Percentiles rank a stretch among this genome's conserved stretches.
phyloP scores from a whole-genome alignment of 2,797 vertebrate genomes.

The Enteromius thamalakanensis region DNA sequence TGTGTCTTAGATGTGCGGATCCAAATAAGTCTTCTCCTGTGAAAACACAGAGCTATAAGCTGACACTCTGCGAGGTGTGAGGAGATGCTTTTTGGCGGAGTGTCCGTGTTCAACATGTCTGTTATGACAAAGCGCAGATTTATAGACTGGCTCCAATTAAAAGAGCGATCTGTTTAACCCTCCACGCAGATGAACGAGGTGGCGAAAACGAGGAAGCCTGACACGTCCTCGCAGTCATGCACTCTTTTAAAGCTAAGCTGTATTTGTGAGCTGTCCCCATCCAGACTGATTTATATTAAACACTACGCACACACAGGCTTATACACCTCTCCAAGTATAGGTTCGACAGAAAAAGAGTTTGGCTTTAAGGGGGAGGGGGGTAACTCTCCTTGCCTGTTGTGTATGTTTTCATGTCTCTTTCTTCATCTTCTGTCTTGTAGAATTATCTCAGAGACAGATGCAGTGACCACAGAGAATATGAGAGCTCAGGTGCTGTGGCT shows the following conservation, averaged over 20 bases:
- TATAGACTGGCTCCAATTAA: constrained; percentile 56
- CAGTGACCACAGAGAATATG: constrained; percentile 18
- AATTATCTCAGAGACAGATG: constrained; percentile 7
- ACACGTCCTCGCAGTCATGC: constrained; percentile 29
- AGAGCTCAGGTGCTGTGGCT: constrained; percentile 3
- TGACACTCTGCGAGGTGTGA: constrained; percentile 47
- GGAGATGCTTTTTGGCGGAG: constrained; percentile 43
- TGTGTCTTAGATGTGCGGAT: background rate
- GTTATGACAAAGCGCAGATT: constrained; percentile 62
- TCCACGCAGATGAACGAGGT: constrained; percentile 46
- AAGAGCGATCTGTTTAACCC: constrained; percentile 41
- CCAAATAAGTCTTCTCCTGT: constrained; percentile 45
- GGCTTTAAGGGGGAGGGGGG: background rate
- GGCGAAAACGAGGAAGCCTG: constrained; percentile 33
- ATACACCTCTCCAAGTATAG: constrained; percentile 6
- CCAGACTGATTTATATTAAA: constrained; percentile 62
- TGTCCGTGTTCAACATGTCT: constrained; percentile 51
- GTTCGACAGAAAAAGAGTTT: background rate
- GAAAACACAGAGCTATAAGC: constrained; percentile 15
- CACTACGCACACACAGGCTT: constrained; percentile 26
- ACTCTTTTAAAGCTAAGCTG: constrained; percentile 31
- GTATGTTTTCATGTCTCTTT: constrained; percentile 13
- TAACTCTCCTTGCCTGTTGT: background rate
- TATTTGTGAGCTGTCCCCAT: constrained; percentile 51
- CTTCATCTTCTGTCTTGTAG: constrained; percentile 1